phyloP scores from a whole-genome alignment of 1,140 invertebrate genomes.

The Halesus radiatus region DNA sequence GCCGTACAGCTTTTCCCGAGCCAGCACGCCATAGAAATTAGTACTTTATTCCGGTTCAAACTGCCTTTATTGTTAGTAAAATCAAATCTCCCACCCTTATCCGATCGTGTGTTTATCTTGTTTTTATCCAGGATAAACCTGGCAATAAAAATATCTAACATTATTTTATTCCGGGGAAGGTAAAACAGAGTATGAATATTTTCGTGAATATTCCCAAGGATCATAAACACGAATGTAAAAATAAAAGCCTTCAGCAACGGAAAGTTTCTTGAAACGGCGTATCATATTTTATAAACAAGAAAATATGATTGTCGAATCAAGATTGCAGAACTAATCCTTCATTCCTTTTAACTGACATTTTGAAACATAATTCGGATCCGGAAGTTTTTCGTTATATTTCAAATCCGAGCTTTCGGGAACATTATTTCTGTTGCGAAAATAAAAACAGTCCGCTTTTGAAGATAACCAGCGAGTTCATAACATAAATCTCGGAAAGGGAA shows the following conservation, averaged over 20 bases:
- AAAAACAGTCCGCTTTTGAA: too few species aligned
- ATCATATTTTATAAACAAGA: not conserved
- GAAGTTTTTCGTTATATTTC: too few species aligned
- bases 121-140: constrained; percentile 34
- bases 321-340: not conserved
- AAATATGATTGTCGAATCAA: constrained; percentile 12
- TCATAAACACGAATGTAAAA: constrained; percentile 28
- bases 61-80: constrained; percentile 1
- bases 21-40: constrained; percentile 37
- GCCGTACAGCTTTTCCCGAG: constrained; percentile 25
- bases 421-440: too few species aligned
- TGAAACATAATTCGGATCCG: too few species aligned
- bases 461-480: too few species aligned
- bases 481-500: not conserved
- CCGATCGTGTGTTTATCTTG: constrained; percentile 34
- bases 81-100: constrained; percentile 21
- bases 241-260: not conserved
- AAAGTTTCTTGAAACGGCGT: constrained; percentile 20
- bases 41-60: constrained; percentile 18
- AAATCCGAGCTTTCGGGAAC: too few species aligned
- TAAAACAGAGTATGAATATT: constrained; percentile 22
- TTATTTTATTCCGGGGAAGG: constrained; percentile 15
- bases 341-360: too few species aligned
- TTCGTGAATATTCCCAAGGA: constrained; percentile 30
- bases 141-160: constrained; percentile 30